Evolutionary conservation across 2,113 vertebrate species (phyloP), one percentile per base, ranked within the genome.

Genomic region (Leuciscus idus): DNA sequence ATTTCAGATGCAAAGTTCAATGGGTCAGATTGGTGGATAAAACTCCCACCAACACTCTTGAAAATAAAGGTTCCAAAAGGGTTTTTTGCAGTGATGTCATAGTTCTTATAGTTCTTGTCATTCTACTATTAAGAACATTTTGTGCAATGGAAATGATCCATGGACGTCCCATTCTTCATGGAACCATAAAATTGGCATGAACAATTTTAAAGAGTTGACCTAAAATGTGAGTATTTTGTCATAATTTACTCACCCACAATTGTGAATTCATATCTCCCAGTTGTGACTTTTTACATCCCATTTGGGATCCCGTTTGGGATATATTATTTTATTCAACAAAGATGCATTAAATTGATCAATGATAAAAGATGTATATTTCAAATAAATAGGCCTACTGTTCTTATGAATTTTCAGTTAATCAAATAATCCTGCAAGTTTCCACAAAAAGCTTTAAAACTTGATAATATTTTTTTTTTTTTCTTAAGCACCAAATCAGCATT

Each of bases 1-100:
- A 28, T 76, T 80, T 52, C 13, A 23, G 23, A 87, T 73, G 50
- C 8, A 26, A 62, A 36, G 74, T 61, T 23, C 61, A 81, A 28
- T 19, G 39, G 30, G 33, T 79, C 76, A 81, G 43, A 15, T 33
- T 43, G 80, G 48, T 66, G 77, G 6, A 36, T 68, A 87, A 74
- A 89, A 79, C n/a, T 62, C 39, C 17, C 50, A 26, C 23, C 26
- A 0, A 72, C 15, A 36, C 55, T 57, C 19, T 57, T 57, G 2
- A 17, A 50, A 43, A 43, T 9, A 43, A 50, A 13, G 48, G 48
- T 13, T 48, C 11, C 12, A 48, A 48, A 52, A 17, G 50, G 10
- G 3, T 13, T 50, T 55, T 55, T 55, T 55, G 17, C 5, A 57
- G 52, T 21, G 52, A 57, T 21, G 52, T 6, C 52, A 57, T 55